Percentiles rank a stretch among this genome's conserved stretches.
Conservation (phyloP, 2,888 invertebrate genomes). For the Spilarctia lutea region DNA sequence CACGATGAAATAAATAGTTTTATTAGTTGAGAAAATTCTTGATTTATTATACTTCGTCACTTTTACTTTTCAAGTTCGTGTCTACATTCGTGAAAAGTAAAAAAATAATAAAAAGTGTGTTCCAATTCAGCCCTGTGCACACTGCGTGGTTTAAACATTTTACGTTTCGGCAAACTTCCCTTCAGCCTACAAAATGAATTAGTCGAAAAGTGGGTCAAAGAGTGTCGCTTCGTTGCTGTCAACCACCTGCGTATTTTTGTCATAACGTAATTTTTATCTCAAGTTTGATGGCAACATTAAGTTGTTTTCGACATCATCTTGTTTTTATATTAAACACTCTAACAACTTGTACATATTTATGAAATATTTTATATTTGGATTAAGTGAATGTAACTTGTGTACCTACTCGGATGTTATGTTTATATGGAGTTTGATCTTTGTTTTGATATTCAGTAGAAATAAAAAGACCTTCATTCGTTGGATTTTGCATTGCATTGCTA, state of each 20-base stretch:
- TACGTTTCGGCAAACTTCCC: constrained; percentile 63
- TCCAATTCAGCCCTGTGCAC: constrained; percentile 14
- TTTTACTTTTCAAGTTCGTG: too few relatives aligned
- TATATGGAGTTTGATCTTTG: neutral
- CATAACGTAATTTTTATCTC: constrained; percentile 59
- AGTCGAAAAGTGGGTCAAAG: constrained; percentile 77
- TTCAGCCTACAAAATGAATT: constrained; percentile 66
- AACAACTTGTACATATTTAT: constrained; percentile 27
- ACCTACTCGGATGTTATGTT: neutral
- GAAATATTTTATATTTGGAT: constrained; percentile 3
- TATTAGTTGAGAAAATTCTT: too few relatives aligned
- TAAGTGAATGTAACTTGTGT: neutral
- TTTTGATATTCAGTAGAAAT: neutral
- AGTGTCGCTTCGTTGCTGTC: constrained; percentile 36
- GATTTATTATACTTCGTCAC: too few relatives aligned
- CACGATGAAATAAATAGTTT: too few relatives aligned
- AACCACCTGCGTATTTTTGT: constrained; percentile 53
- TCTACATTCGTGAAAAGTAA: neutral
- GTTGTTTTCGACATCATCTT: constrained; percentile 51
- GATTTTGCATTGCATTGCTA: neutral
- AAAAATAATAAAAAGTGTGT: neutral
- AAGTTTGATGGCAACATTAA: constrained; percentile 51
- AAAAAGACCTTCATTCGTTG: too few relatives aligned
- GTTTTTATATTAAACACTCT: constrained; percentile 37
- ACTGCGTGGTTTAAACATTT: constrained; percentile 51